A percentile compares a stretch with the other conserved stretches of the same genome.
Conservation (phyloP, 2,113 vertebrate species). For the Heliornis fulica region DNA sequence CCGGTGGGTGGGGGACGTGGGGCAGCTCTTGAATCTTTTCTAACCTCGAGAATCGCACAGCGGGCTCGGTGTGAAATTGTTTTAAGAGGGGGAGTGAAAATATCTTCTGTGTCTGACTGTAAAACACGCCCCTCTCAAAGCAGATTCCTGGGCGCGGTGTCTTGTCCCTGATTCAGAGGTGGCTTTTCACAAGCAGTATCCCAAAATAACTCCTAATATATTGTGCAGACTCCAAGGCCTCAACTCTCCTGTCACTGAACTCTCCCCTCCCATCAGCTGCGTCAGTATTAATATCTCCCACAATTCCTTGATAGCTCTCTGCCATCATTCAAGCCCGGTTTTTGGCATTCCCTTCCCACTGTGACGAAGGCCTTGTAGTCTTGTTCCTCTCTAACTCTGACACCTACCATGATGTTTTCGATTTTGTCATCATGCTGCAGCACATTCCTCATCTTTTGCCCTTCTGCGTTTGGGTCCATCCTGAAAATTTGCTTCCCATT, state of each 20-base stretch:
- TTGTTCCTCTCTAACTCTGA: not conserved
- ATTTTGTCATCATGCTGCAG: not conserved
- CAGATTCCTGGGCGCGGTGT: not conserved
- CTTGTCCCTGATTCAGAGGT: not conserved
- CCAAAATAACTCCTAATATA: not conserved
- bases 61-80: not conserved
- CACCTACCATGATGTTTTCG: fast-evolving
- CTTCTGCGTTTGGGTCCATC: not conserved
- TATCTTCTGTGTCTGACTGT: not conserved
- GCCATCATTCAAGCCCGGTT: not conserved
- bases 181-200: not conserved
- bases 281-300: not conserved
- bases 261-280: not conserved
- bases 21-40: not conserved
- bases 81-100: not conserved
- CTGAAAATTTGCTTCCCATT: not conserved
- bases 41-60: not conserved
- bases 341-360: not conserved
- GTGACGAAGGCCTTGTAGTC: not conserved
- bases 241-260: not conserved
- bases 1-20: not conserved
- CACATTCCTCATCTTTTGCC: fast-evolving
- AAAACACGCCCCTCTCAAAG: fast-evolving
- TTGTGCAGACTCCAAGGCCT: not conserved
- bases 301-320: not conserved